Evolutionary conservation across 2,113 vertebrate species (phyloP).

Genomic region (Calonectris borealis): DNA sequence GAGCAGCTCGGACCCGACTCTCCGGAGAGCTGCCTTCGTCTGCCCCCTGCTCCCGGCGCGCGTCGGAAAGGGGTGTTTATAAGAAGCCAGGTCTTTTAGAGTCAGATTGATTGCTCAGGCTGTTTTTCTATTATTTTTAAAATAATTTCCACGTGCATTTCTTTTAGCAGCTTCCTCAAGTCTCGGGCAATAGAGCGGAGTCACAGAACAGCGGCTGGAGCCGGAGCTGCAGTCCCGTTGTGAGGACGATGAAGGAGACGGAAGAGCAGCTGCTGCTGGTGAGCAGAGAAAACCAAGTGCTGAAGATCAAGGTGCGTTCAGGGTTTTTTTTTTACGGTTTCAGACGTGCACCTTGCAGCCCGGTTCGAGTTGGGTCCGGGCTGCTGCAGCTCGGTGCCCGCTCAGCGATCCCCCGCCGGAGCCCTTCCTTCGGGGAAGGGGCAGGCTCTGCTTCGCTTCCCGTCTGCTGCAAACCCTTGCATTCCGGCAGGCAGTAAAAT

Average conservation of each 20-base stretch:
- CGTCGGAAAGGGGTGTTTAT: too few relatives aligned
- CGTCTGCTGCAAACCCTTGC: not conserved
- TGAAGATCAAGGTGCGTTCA: slow-evolving; percentile 71
- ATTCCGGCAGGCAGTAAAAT: not conserved
- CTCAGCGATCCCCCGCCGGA: fast-evolving
- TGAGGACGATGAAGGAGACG: slow-evolving; percentile 30
- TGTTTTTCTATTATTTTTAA: not conserved
- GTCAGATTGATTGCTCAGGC: too few relatives aligned
- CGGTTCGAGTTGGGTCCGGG: not conserved
- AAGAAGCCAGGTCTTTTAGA: not conserved
- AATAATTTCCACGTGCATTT: not conserved
- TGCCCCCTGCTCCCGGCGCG: not conserved
- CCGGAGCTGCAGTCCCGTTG: not conserved
- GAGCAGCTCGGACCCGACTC: not conserved
- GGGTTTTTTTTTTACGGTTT: not conserved
- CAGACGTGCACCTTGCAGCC: not conserved
- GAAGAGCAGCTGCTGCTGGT: slow-evolving; percentile 64
- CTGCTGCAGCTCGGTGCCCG: not conserved
- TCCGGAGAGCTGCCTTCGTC: not conserved
- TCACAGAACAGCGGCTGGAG: not conserved
- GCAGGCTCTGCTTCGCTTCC: not conserved
- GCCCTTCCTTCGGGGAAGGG: not conserved
- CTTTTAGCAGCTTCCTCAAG: not conserved
- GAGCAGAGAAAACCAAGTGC: slow-evolving; percentile 67
- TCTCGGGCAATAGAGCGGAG: not conserved